Base-by-base conservation (phyloP, 2,113 vertebrate genomes). In the Tragelaphus scriptus region DNA sequence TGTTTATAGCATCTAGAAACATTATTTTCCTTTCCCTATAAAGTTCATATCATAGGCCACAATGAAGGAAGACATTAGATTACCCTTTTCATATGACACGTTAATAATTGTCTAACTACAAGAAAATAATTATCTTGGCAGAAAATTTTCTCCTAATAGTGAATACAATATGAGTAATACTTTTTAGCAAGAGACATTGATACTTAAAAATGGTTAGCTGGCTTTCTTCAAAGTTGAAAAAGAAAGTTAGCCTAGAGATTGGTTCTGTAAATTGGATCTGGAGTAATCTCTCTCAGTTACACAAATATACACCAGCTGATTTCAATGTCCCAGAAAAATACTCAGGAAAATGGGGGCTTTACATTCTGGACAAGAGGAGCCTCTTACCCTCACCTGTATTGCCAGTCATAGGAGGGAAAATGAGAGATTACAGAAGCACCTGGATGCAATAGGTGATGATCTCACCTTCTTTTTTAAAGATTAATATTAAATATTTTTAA, bases 221-320 rank as follows among this genome's bases (percentile, higher is more conserved):
- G 79, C 65, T 96, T 97, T 95, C 56, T 85, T 92, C 89, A 91
- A 96, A 91, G 36, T 49, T 26, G 75, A 93, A 90, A 85, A 58
- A 59, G 36, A 80, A 87, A 84, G 32, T 87, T 68, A 87, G 16
- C 25, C 87, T 82, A 96, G 36, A 89, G 84, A 95, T 7, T 71
- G n/a, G 30, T 63, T 96, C 47, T 91, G 36, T 17, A 82, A 79
- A 84, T 87, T 75, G 51, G 16, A 84, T 75, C 32, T 51, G 55
- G 44, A 44, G 10, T 68, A 92, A 84, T 14, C 21, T 94, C 6
- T 15, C 14, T 71, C 15, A 15, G 16, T 59, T 86, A 95, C 10
- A 19, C 90, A 97, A 86, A 95, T 85, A 75, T 44, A 59, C 58
- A 95, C 49, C 13, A 91, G 30, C 28, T 93, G 63, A 28, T 3